Conservation (phyloP, 2,113 vertebrate species). For the Coracopsis vasa region DNA sequence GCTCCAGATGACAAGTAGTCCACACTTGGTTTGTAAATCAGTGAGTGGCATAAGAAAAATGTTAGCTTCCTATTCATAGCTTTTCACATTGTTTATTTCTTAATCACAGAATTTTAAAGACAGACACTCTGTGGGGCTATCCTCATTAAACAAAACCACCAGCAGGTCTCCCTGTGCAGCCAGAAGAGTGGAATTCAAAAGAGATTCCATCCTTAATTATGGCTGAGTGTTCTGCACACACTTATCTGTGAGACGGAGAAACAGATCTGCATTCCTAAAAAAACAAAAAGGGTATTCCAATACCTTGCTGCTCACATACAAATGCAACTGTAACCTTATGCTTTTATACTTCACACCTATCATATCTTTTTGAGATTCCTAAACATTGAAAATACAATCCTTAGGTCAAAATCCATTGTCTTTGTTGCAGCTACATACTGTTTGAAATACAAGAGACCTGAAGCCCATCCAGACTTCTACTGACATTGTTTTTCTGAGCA, state of each 20-base stretch:
- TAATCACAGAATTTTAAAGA: background rate
- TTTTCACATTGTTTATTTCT: background rate
- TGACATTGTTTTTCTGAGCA: background rate
- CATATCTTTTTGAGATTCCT: background rate
- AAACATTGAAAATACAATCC: background rate
- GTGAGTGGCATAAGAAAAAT: background rate
- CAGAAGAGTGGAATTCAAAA: background rate
- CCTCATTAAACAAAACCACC: background rate
- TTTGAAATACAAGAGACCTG: constrained; percentile 1
- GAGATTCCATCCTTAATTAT: background rate
- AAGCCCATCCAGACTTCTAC: background rate
- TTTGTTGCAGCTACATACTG: background rate
- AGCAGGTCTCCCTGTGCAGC: background rate
- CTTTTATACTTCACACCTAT: background rate
- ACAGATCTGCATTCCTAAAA: background rate
- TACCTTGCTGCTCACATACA: background rate
- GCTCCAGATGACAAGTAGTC: background rate
- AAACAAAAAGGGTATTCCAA: background rate
- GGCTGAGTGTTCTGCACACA: background rate
- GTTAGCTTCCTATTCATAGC: background rate
- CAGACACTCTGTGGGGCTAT: background rate
- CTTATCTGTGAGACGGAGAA: background rate
- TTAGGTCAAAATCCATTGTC: background rate
- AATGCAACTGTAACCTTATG: background rate
- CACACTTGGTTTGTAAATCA: background rate